phyloP scores from a whole-genome alignment of 2,888 invertebrate genomes.

The Plemyria rubiginata region DNA sequence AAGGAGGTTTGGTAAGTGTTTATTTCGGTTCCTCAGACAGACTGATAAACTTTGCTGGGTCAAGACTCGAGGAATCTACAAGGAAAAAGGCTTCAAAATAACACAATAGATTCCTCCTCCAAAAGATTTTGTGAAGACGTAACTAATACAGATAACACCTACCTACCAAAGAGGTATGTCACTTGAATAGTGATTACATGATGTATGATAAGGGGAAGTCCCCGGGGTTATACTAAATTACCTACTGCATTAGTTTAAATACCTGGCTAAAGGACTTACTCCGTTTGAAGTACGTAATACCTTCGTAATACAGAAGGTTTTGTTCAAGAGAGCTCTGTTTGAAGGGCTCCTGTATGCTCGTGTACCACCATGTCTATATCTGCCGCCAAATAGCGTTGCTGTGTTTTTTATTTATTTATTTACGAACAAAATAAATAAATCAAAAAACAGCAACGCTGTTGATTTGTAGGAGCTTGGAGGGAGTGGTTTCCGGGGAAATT shows the following conservation, averaged over 20 bases:
- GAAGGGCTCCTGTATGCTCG: too few species aligned
- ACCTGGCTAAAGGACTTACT: neutral
- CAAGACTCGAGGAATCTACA: constrained; percentile 8
- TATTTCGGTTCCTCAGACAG: constrained; percentile 11
- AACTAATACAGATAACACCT: constrained; percentile 4
- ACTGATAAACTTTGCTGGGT: constrained; percentile 12
- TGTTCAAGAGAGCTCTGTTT: neutral
- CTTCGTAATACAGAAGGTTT: neutral
- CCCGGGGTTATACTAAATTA: neutral
- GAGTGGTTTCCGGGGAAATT: too few species aligned
- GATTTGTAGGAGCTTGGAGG: too few species aligned
- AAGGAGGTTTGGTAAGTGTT: neutral
- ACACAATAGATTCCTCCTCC: constrained; percentile 11
- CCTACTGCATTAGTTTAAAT: neutral
- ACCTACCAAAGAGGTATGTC: neutral
- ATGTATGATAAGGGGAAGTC: constrained; percentile 10
- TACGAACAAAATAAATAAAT: too few species aligned
- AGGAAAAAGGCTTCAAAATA: constrained; percentile 17
- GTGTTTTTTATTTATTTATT: too few species aligned
- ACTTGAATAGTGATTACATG: constrained; percentile 9
- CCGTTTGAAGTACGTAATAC: neutral
- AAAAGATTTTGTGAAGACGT: constrained; percentile 10
- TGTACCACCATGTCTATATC: too few species aligned
- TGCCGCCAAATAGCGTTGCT: too few species aligned
- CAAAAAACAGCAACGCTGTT: too few species aligned